Conservation (phyloP, 2,888 invertebrate genomes). For the Tillus elongatus region DNA sequence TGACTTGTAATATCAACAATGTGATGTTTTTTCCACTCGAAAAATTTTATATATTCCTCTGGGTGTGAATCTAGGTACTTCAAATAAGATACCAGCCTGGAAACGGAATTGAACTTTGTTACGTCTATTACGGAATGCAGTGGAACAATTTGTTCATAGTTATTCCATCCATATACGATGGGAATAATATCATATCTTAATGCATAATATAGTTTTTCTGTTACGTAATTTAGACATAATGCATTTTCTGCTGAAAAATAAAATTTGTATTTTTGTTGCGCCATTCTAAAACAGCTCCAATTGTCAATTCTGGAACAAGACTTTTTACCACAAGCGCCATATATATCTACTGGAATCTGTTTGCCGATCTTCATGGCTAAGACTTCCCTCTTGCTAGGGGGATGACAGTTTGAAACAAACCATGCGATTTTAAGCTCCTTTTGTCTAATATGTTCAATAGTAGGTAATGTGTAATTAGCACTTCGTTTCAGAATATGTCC, state of each 20-base stretch:
- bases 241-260: constrained; percentile 66
- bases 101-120: constrained; percentile 45
- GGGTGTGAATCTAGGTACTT: constrained; percentile 43
- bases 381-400: constrained; percentile 41
- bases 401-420: constrained; percentile 49
- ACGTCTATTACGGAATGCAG: constrained; percentile 49
- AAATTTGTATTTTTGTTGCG: constrained; percentile 56
- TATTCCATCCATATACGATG: constrained; percentile 56
- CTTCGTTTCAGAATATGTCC: constrained; percentile 19
- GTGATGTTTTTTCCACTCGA: constrained; percentile 46
- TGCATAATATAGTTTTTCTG: constrained; percentile 51
- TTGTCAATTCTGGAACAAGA: constrained; percentile 28
- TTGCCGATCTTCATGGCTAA: constrained; percentile 45
- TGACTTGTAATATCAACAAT: constrained; percentile 17
- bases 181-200: constrained; percentile 54
- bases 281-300: constrained; percentile 40
- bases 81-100: constrained; percentile 46
- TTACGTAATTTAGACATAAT: constrained; percentile 55
- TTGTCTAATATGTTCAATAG: constrained; percentile 17
- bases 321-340: constrained; percentile 50
- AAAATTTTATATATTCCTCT: constrained; percentile 48
- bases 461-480: constrained; percentile 23
- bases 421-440: constrained; percentile 48
- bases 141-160: constrained; percentile 49
- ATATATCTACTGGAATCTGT: constrained; percentile 52